A percentile compares a stretch with the other conserved stretches of the same genome.
Evolutionary conservation across 2,113 vertebrate species (phyloP).

Genomic region (Syrrhaptes paradoxus): DNA sequence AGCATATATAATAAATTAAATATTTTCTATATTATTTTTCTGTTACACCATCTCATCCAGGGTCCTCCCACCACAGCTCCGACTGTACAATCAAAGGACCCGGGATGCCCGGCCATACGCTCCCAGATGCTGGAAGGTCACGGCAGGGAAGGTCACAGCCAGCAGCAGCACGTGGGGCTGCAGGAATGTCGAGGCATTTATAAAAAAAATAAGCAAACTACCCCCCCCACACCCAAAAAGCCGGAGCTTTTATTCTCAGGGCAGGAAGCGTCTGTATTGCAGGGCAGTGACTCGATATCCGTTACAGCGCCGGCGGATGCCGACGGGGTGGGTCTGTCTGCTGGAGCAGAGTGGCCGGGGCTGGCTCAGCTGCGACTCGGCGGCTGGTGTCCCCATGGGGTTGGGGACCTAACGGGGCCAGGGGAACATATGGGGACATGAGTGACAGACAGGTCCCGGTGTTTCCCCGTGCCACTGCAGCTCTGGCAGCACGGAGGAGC

Average conservation of each 20-base stretch:
- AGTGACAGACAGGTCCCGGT: background rate
- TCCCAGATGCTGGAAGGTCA: background rate
- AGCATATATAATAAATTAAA: background rate
- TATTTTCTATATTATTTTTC: background rate
- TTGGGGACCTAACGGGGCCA: background rate
- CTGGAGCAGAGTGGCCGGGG: background rate
- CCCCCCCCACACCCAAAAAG: accelerated
- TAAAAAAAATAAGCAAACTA: background rate
- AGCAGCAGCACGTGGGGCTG: background rate
- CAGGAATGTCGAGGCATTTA: accelerated
- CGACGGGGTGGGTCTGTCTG: background rate
- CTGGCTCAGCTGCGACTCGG: background rate
- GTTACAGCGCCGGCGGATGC: accelerated
- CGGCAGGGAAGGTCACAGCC: background rate
- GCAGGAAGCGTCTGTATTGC: background rate
- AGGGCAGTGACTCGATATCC: background rate
- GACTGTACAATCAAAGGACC: background rate
- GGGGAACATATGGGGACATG: background rate
- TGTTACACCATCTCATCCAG: background rate
- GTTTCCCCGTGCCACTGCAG: background rate
- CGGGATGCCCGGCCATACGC: accelerated
- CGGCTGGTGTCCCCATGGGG: background rate
- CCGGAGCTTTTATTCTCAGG: background rate
- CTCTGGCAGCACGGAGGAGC: background rate
- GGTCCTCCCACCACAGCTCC: background rate